Conservation (phyloP, 2,797 vertebrate genomes). For the Labeo calbasu region DNA sequence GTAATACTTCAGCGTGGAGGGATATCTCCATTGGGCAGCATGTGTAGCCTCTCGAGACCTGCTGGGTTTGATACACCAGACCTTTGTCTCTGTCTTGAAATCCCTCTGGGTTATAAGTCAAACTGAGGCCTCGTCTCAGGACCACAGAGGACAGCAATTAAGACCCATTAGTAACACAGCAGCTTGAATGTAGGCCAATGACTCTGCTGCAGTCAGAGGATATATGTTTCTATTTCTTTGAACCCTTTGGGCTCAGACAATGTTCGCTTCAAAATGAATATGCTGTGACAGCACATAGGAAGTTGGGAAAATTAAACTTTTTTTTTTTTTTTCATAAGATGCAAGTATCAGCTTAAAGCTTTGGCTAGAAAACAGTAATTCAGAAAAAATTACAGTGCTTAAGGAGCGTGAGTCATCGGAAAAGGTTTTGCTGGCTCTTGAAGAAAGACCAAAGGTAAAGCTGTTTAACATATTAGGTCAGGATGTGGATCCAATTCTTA, state of each 20-base stretch:
- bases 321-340: neutral
- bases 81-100: constrained; percentile 24
- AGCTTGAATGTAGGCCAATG: constrained; percentile 22
- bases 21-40: constrained; percentile 36
- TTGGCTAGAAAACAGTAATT: neutral
- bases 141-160: constrained; percentile 49
- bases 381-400: neutral
- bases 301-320: neutral
- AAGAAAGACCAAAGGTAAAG: constrained; percentile 6
- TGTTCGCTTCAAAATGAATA: constrained; percentile 16
- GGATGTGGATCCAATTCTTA: neutral
- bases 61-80: constrained; percentile 26
- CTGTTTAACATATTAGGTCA: neutral
- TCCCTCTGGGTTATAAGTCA: constrained; percentile 42
- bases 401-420: neutral
- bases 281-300: neutral
- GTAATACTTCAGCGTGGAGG: neutral
- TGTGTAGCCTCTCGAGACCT: constrained; percentile 14
- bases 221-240: constrained; percentile 26
- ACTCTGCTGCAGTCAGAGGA: constrained; percentile 26
- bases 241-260: constrained; percentile 28
- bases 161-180: constrained; percentile 48
- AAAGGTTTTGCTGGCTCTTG: neutral
- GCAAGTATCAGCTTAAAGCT: neutral
- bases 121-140: constrained; percentile 36